Conservation (phyloP, 2,797 vertebrate species). For the Bradypodion ventrale region DNA sequence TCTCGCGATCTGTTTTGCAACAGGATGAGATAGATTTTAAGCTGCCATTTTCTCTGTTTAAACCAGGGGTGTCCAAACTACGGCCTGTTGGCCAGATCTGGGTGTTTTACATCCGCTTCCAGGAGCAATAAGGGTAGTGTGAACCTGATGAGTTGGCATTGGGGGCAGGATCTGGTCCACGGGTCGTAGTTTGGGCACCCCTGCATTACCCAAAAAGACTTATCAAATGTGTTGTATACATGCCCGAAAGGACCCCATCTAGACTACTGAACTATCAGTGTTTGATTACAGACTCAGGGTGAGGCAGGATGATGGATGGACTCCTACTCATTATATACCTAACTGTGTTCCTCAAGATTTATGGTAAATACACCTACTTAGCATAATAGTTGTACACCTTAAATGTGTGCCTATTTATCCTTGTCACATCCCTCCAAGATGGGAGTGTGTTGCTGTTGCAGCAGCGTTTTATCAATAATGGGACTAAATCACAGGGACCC, state of each 20-base stretch:
- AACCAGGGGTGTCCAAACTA: too few relatives aligned
- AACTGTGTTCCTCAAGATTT: slow-evolving; percentile 16
- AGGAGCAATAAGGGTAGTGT: too few relatives aligned
- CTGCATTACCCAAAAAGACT: too few relatives aligned
- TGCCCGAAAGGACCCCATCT: neutral
- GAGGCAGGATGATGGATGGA: neutral
- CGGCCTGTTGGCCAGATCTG: too few relatives aligned
- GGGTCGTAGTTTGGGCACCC: too few relatives aligned
- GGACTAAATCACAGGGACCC: neutral
- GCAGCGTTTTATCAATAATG: neutral
- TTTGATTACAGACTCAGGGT: neutral
- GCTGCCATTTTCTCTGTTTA: too few relatives aligned
- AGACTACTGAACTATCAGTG: neutral
- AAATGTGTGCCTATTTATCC: neutral
- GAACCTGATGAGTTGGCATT: too few relatives aligned
- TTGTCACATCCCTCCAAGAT: neutral
- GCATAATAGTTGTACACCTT: slow-evolving; percentile 15
- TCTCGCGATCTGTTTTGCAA: too few relatives aligned
- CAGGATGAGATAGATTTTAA: too few relatives aligned
- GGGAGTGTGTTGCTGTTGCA: neutral
- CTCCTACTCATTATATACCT: neutral
- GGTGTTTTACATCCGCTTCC: too few relatives aligned
- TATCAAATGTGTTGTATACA: neutral
- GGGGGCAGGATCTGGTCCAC: too few relatives aligned
- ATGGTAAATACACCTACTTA: slow-evolving; percentile 12